Percentiles rank a stretch among this genome's conserved stretches.
Evolutionary conservation across 2,888 invertebrate genomes (phyloP).

Genomic region (Lucinisca nassula): DNA sequence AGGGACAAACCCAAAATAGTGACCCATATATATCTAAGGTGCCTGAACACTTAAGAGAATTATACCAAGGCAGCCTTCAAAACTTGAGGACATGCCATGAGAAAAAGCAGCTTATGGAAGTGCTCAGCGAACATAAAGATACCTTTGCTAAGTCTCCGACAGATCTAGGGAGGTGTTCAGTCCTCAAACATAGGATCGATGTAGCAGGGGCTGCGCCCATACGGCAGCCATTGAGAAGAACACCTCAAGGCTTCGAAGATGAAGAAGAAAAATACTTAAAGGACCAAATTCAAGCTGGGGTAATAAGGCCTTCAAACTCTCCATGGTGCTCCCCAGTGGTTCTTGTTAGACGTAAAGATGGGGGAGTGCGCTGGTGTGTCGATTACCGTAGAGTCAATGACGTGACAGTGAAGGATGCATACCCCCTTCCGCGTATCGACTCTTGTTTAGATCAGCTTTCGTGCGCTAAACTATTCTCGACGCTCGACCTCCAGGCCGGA

Average conservation of each 20-base stretch:
- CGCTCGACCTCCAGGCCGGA: conserved; percentile 40
- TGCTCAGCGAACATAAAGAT: no score
- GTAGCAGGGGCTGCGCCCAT: conserved; percentile 14
- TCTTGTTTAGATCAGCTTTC: conserved; percentile 42
- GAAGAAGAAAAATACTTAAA: conserved; percentile 37
- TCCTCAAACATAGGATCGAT: conserved; percentile 33
- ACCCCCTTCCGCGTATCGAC: conserved; percentile 47
- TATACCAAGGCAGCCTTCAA: no score
- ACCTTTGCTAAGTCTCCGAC: conserved; percentile 28
- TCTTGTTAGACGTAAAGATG: conserved; percentile 34
- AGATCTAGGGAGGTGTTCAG: conserved; percentile 31
- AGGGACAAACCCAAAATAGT: no score
- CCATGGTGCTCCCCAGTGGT: conserved; percentile 37
- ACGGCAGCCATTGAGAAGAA: conserved; percentile 31
- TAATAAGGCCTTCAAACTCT: conserved; percentile 26
- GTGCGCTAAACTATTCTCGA: conserved; percentile 19
- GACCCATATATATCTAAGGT: no score
- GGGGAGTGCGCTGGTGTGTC: conserved; percentile 34
- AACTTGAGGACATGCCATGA: no score
- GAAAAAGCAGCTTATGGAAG: no score
- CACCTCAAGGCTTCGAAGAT: no score
- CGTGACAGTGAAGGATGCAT: conserved; percentile 30
- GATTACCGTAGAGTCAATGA: conserved; percentile 35
- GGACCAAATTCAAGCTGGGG: conserved; percentile 21
- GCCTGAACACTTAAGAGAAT: no score